Conservation (phyloP, 2,113 vertebrate species). For the Micromys minutus region DNA sequence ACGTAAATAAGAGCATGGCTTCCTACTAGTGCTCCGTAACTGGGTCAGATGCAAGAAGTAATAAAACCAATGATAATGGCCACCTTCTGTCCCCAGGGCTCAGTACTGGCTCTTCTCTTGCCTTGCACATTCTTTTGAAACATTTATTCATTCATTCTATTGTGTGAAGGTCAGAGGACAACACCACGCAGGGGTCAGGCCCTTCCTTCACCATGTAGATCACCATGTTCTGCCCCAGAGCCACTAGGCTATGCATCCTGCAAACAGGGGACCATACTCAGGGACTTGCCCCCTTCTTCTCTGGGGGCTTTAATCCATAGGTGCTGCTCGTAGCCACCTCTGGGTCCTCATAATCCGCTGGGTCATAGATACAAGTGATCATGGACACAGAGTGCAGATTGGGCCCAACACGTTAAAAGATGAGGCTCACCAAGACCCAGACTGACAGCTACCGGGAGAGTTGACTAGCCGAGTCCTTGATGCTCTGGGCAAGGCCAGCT, state of each 20-base stretch:
- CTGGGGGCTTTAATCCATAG: background rate
- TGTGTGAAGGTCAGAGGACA: background rate
- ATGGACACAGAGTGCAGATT: no score
- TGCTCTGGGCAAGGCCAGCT: background rate
- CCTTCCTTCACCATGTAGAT: background rate
- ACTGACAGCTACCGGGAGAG: background rate
- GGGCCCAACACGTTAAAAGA: background rate
- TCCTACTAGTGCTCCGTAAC: background rate
- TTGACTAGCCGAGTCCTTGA: accelerated
- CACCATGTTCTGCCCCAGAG: background rate
- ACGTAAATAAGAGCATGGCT: background rate
- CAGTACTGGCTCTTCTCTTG: background rate
- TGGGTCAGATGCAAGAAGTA: background rate
- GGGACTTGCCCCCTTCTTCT: background rate
- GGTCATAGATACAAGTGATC: no score
- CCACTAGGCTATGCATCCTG: background rate
- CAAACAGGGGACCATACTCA: background rate
- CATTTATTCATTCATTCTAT: background rate
- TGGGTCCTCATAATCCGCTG: background rate
- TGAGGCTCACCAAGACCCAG: background rate
- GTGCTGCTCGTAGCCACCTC: background rate
- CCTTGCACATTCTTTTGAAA: background rate
- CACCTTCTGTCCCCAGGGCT: background rate
- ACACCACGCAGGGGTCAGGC: no score
- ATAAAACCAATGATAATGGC: no score